Base-by-base conservation (phyloP, 2,888 invertebrate species). In the Scaptodrosophila latifasciaeformis region DNA sequence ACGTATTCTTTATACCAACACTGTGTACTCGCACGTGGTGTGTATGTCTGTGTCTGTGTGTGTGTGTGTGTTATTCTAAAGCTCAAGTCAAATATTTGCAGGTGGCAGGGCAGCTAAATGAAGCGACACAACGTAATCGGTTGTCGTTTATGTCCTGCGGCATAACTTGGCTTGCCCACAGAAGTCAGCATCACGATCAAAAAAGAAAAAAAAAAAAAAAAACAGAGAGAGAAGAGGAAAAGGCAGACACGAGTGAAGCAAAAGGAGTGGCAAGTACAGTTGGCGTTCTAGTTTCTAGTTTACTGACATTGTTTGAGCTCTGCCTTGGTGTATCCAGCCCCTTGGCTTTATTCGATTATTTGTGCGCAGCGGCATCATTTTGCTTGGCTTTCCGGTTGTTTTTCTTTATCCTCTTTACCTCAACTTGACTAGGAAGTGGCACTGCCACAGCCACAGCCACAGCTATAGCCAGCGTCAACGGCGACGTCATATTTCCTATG, bases 341-440 rank as follows among this genome's bases (percentile, higher is more conserved):
- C 35, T 30, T 31, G 29, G 34, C 7, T 47, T 27, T 61, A 74
- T 74, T 74, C 74, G 80, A 74, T 74, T 74, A 74, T 77, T 65
- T 70, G 67, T 59, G 70, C 74, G 80, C 77, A 61, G 77, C 79
- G 59, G 77, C 77, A 67, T 60, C 74, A 62, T 76, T 74, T 60
- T 77, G 62, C 67, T 65, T 54, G n/a, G 67, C 74, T 79, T 79
- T 74, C 80, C 80, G 77, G 67, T 55, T 78, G 63, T 63, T 61
- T 59, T 65, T 60, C 76, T 60, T 62, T 54, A 55, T 59, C 45
- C 74, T 21, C 21, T 19, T 15, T 44, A 34, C 53, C 53, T 50
- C 55, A 64, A 60, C 52, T 57, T 56, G 54, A 54, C 60, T 60
- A 61, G 59, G 71, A 63, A 61, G 65, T 55, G 62, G 58, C 19